These are phyloP conservation scores for Diploscapter pachys DNA, from an alignment of 1,140 invertebrate species.

Conservation along the genomic window DNA sequence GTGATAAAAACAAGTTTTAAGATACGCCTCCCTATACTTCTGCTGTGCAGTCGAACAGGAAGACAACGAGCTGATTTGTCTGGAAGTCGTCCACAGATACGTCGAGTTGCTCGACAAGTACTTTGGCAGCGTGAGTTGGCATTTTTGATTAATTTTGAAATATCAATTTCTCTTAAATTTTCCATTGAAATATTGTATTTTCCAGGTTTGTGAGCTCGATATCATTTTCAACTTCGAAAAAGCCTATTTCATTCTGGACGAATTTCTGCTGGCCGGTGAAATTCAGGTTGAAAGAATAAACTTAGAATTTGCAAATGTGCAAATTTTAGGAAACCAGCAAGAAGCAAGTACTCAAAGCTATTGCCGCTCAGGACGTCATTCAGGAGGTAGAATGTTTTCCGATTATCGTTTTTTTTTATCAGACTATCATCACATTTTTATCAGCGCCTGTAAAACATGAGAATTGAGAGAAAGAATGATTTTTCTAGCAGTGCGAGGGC, in stretches of 20 bases:
- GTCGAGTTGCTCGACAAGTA: conserved; percentile 98
- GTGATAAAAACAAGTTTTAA: conserved; percentile 60
- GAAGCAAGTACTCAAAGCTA: conserved; percentile 73
- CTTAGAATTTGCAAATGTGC: no score
- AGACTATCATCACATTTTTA: neutral
- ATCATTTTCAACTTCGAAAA: conserved; percentile 99
- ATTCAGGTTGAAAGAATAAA: conserved; percentile 68
- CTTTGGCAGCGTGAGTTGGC: conserved; percentile 91
- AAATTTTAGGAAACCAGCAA: conserved; percentile 80
- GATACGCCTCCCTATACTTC: conserved; percentile 98
- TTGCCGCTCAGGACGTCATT: conserved; percentile 33
- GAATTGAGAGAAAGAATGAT: neutral
- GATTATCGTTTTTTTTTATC: neutral
- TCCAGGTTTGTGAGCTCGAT: conserved; percentile 93
- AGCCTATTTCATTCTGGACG: conserved; percentile 97
- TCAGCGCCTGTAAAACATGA: neutral
- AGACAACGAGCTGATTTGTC: conserved; percentile 91
- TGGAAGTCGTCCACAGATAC: conserved; percentile 97
- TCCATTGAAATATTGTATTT: conserved; percentile 11
- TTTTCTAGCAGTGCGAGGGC: conserved; percentile 53
- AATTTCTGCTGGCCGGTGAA: conserved; percentile 91
- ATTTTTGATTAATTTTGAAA: no score
- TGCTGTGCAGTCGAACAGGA: conserved; percentile 97
- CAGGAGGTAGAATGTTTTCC: conserved; percentile 15
- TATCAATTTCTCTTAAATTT: no score